Conservation (phyloP, 2,888 invertebrate genomes). For the Phengaris arion region DNA sequence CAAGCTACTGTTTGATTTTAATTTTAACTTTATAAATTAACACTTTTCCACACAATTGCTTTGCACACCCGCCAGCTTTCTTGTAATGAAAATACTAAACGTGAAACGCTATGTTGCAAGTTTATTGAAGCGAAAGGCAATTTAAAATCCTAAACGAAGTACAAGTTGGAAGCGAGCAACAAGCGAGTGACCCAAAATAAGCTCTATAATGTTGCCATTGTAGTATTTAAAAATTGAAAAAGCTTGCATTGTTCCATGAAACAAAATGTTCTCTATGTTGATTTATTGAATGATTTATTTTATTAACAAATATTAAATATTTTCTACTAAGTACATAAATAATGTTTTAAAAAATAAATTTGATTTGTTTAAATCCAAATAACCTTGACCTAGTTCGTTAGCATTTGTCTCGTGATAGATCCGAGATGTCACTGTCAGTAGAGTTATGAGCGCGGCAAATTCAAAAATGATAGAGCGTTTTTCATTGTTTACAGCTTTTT, state of each 20-base stretch:
- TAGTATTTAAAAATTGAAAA: conserved; percentile 49
- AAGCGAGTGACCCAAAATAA: conserved; percentile 80
- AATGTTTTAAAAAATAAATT: conserved; percentile 29
- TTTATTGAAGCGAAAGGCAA: conserved; percentile 80
- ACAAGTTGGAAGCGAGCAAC: conserved; percentile 70
- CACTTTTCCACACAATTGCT: conserved; percentile 65
- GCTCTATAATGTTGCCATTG: conserved; percentile 72
- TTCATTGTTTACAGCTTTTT: not conserved
- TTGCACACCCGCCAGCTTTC: conserved; percentile 80
- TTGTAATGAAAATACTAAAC: conserved; percentile 76
- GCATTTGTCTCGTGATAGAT: conserved; percentile 53
- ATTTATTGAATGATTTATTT: conserved; percentile 14
- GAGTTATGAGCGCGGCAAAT: conserved; percentile 5
- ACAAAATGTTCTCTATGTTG: not conserved
- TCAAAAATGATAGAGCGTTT: not conserved
- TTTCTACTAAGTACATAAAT: conserved; percentile 29
- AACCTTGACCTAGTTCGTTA: conserved; percentile 62
- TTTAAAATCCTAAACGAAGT: conserved; percentile 69
- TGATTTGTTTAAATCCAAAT: conserved; percentile 36
- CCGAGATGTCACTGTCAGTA: conserved; percentile 31
- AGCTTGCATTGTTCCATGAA: conserved; percentile 52
- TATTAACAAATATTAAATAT: conserved; percentile 17
- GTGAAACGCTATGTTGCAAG: conserved; percentile 72
- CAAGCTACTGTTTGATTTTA: conserved; percentile 52
- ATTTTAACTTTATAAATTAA: conserved; percentile 51